phyloP scores from a whole-genome alignment of 2,797 vertebrate species.

The Clarias platycephalus region DNA sequence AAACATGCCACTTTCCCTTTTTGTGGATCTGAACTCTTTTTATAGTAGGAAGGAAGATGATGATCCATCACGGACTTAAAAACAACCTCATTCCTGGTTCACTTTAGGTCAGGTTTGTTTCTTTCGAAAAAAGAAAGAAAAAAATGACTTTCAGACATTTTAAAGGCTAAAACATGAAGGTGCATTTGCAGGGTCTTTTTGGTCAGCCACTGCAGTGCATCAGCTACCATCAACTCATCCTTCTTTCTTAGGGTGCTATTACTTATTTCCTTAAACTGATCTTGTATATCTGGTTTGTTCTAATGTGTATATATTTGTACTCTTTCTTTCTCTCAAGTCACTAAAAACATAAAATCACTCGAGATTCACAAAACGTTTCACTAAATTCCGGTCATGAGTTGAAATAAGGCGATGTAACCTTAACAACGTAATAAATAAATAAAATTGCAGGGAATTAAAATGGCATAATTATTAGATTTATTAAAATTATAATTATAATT shows the following conservation, averaged over 20 bases:
- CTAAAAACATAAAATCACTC: too few relatives aligned
- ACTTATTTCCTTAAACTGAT: neutral
- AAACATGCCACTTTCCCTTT: conserved; percentile 72
- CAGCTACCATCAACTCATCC: neutral
- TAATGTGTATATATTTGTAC: neutral
- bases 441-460: neutral
- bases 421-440: neutral
- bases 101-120: neutral
- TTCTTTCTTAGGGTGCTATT: neutral
- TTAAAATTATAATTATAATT: neutral
- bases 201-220: neutral
- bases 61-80: too few relatives aligned
- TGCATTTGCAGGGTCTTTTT: neutral
- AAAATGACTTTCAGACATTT: neutral
- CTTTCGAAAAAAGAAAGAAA: too few relatives aligned
- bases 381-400: too few relatives aligned
- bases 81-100: conserved; percentile 1
- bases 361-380: too few relatives aligned
- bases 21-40: neutral
- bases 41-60: neutral
- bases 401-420: neutral
- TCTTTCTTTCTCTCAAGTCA: too few relatives aligned
- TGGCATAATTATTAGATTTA: too few relatives aligned
- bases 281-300: neutral
- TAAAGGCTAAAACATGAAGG: neutral